Conservation (phyloP, 2,888 invertebrate species). For the Megastigmus dorsalis region DNA sequence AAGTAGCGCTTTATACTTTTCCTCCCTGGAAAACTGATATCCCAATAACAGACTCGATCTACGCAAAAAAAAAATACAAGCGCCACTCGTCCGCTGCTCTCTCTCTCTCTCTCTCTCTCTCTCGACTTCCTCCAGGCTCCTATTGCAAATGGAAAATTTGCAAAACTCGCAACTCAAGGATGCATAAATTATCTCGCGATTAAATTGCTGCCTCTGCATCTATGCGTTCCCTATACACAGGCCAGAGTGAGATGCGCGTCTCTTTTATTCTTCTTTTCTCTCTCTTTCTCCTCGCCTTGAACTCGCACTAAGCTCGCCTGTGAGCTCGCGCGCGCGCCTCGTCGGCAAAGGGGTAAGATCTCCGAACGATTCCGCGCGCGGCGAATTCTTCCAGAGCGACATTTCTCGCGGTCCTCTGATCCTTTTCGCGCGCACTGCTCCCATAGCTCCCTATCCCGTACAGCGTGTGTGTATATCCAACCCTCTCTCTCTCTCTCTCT, state of each 20-base stretch:
- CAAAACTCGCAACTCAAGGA: no score
- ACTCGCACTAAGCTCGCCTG: no score
- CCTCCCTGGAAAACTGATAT: no score
- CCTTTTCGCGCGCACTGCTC: not conserved
- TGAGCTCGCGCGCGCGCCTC: no score
- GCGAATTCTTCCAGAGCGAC: conserved; percentile 45
- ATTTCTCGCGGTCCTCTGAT: conserved; percentile 51
- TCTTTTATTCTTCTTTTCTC: no score
- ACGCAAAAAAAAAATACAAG: no score
- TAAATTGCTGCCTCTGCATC: conserved; percentile 36
- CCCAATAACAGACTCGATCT: no score
- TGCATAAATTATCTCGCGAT: conserved; percentile 34
- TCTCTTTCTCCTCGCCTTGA: not conserved
- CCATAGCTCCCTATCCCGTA: not conserved
- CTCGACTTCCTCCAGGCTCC: no score
- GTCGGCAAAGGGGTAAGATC: conserved; percentile 24
- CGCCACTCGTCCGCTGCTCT: no score
- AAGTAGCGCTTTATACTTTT: no score
- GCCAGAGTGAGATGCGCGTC: not conserved
- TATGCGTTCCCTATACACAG: not conserved
- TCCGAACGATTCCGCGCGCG: conserved; percentile 16
- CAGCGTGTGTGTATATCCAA: not conserved
- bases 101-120: no score
- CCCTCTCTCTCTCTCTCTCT: not conserved
- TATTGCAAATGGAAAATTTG: no score